Evolutionary conservation across 1,140 invertebrate species (phyloP).

Genomic region (Pachypeltis micranthus): DNA sequence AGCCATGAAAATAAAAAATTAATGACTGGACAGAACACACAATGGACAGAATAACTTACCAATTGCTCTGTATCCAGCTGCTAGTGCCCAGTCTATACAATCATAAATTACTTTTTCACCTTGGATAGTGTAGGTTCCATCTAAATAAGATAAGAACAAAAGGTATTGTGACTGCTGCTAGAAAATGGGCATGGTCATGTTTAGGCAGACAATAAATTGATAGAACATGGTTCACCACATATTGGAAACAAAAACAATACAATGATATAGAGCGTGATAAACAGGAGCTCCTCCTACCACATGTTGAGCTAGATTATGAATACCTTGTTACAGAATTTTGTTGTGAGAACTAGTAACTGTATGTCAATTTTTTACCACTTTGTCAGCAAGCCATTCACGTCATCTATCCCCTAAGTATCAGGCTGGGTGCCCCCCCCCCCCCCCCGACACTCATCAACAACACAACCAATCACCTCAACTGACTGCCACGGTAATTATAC

Average conservation of each 20-base stretch:
- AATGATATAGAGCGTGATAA: not conserved
- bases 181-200: not conserved
- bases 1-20: no score
- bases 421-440: no score
- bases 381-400: no score
- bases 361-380: no score
- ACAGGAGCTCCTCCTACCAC: not conserved
- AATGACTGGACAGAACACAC: not conserved
- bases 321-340: no score
- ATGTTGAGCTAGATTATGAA: no score
- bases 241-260: not conserved
- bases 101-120: not conserved
- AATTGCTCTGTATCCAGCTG: slow-evolving; percentile 15
- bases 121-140: slow-evolving; percentile 19
- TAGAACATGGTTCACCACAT: not conserved
- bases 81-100: slow-evolving; percentile 9
- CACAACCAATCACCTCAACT: no score
- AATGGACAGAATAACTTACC: slow-evolving; percentile 1
- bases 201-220: not conserved
- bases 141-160: slow-evolving; percentile 10
- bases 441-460: no score
- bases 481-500: no score
- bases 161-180: no score
- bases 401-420: no score
- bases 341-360: no score